Conservation (phyloP, 2,113 vertebrate species). For the Gnathonemus longibarbis region DNA sequence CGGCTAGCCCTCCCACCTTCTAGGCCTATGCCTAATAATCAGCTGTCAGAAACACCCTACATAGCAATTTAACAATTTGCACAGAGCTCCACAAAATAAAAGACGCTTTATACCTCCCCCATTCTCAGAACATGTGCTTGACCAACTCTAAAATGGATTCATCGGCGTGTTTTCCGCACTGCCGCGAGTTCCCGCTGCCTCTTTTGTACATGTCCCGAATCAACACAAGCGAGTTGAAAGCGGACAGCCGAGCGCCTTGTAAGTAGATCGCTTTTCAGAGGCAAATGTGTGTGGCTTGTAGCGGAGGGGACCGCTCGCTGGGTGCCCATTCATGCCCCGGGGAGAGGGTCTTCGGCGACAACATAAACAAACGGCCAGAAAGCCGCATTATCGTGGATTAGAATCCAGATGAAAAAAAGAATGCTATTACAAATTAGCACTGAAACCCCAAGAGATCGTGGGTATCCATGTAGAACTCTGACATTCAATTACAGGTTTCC, state of each 20-base stretch:
- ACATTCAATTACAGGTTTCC: constrained; percentile 66
- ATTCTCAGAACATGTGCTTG: constrained; percentile 71
- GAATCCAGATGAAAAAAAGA: constrained; percentile 55
- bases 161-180: constrained; percentile 66
- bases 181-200: constrained; percentile 66
- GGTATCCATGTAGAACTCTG: constrained; percentile 52
- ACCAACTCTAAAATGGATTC: constrained; percentile 78
- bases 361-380: constrained; percentile 76
- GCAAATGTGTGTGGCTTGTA: constrained; percentile 67
- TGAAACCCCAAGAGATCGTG: constrained; percentile 59
- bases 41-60: constrained; percentile 75
- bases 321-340: constrained; percentile 58
- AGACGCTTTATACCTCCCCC: constrained; percentile 60
- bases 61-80: constrained; percentile 72
- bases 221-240: constrained; percentile 71
- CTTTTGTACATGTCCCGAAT: constrained; percentile 61
- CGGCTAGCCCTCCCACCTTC: constrained; percentile 62
- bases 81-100: constrained; percentile 63
- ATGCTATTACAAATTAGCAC: constrained; percentile 70
- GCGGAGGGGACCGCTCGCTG: constrained; percentile 72
- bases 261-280: constrained; percentile 84
- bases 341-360: constrained; percentile 67
- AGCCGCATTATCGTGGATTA: constrained; percentile 64
- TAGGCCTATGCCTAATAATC: constrained; percentile 57
- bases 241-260: constrained; percentile 71